phyloP scores from a whole-genome alignment of 2,888 invertebrate genomes.

The Trissonchulus sp. region DNA sequence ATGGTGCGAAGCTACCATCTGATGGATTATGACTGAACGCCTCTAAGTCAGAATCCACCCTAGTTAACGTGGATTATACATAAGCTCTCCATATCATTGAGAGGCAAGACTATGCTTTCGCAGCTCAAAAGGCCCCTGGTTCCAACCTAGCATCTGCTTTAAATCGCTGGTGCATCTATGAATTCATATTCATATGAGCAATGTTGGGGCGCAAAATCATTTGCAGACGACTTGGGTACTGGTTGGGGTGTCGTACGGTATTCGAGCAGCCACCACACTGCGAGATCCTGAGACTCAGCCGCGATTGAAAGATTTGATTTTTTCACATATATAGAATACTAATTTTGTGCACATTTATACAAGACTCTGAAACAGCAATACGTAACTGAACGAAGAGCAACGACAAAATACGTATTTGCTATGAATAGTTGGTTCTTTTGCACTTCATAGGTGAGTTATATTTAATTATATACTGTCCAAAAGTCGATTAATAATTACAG shows the following conservation, averaged over 20 bases:
- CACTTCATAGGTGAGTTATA: too few species aligned
- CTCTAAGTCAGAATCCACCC: slow-evolving; percentile 63
- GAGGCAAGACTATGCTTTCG: slow-evolving; percentile 19
- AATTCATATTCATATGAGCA: background rate
- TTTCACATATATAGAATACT: too few species aligned
- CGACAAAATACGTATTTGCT: too few species aligned
- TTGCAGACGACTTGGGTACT: slow-evolving; percentile 62
- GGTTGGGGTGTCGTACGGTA: slow-evolving; percentile 62
- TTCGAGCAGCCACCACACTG: slow-evolving; percentile 62
- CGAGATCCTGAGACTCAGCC: slow-evolving; percentile 63
- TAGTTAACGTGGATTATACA: slow-evolving; percentile 56
- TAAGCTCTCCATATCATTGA: slow-evolving; percentile 34
- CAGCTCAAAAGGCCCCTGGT: slow-evolving; percentile 24
- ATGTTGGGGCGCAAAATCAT: slow-evolving; percentile 61
- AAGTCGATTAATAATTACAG: too few species aligned
- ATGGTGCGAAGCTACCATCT: slow-evolving; percentile 65
- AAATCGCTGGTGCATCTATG: background rate
- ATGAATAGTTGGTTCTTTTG: too few species aligned
- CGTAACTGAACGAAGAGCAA: too few species aligned
- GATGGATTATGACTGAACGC: slow-evolving; percentile 61
- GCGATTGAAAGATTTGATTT: slow-evolving; percentile 42
- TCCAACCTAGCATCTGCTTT: background rate
- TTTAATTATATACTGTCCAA: too few species aligned
- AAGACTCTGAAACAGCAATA: too few species aligned
- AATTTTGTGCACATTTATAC: too few species aligned